Conservation (phyloP, 2,888 invertebrate genomes). For the Tipula helvola region DNA sequence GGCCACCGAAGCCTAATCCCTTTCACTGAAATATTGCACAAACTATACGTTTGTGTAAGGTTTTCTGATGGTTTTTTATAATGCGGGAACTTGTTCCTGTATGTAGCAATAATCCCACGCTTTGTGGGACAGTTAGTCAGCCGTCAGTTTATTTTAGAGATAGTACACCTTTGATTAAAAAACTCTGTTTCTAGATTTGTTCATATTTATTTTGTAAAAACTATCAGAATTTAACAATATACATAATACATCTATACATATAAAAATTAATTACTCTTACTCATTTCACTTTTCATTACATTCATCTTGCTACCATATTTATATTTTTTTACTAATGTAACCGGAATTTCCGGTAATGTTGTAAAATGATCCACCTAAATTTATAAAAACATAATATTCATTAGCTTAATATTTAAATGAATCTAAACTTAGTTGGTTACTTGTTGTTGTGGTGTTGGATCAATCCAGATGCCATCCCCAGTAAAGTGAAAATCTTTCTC, state of each 20-base stretch:
- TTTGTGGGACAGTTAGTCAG: no score
- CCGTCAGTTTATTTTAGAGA: no score
- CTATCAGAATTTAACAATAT: background rate
- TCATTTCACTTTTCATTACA: background rate
- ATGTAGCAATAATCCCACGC: no score
- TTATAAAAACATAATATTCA: background rate
- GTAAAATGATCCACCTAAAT: background rate
- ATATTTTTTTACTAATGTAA: constrained; percentile 4
- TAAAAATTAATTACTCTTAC: background rate
- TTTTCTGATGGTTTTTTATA: no score
- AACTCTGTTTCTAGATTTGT: background rate
- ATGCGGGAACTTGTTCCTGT: no score
- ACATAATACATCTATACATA: background rate
- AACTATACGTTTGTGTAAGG: no score
- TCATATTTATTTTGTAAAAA: background rate
- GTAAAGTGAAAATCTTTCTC: constrained; percentile 62
- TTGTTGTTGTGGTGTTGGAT: constrained; percentile 27
- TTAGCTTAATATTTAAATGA: background rate
- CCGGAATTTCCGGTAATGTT: background rate
- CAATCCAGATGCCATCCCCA: constrained; percentile 59
- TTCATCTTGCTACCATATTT: background rate
- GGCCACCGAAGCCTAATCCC: no score
- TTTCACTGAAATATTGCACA: no score
- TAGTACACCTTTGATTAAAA: no score
- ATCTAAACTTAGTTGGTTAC: background rate